phyloP scores from a whole-genome alignment of 2,113 vertebrate genomes.

The Pachycephala philippinensis region DNA sequence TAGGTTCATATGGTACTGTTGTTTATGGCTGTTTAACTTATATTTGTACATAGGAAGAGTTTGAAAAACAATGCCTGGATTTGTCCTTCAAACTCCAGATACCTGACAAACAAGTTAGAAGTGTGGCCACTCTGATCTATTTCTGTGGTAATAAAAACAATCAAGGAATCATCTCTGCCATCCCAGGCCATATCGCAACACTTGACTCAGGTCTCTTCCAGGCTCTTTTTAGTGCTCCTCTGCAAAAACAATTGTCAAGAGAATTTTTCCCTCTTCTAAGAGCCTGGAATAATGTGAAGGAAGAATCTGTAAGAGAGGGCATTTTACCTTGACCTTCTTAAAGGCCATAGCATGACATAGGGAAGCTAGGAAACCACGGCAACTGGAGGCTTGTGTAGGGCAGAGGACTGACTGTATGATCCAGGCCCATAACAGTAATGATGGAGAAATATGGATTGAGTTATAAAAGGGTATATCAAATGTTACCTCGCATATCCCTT shows the following conservation, averaged over 20 bases:
- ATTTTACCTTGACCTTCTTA: neutral
- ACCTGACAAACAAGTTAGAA: neutral
- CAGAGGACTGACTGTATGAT: neutral
- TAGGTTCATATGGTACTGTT: neutral
- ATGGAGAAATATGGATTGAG: neutral
- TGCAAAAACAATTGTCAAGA: neutral
- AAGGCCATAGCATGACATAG: neutral
- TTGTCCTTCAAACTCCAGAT: neutral
- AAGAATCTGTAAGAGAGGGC: neutral
- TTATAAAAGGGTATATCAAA: neutral
- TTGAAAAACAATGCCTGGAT: neutral
- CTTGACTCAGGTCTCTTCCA: neutral
- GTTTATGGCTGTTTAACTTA: neutral
- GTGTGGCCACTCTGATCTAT: neutral
- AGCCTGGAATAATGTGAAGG: neutral
- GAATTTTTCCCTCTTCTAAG: neutral
- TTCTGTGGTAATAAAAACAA: neutral
- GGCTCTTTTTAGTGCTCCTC: neutral
- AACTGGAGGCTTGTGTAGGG: neutral
- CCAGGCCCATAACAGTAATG: neutral
- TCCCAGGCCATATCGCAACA: neutral
- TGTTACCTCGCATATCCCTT: accelerated
- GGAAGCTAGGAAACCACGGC: neutral
- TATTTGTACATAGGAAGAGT: neutral
- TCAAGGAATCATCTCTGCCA: neutral